A percentile compares a stretch with the other conserved stretches of the same genome.
phyloP scores from a whole-genome alignment of 2,797 vertebrate species.

The Acanthiza pusilla region DNA sequence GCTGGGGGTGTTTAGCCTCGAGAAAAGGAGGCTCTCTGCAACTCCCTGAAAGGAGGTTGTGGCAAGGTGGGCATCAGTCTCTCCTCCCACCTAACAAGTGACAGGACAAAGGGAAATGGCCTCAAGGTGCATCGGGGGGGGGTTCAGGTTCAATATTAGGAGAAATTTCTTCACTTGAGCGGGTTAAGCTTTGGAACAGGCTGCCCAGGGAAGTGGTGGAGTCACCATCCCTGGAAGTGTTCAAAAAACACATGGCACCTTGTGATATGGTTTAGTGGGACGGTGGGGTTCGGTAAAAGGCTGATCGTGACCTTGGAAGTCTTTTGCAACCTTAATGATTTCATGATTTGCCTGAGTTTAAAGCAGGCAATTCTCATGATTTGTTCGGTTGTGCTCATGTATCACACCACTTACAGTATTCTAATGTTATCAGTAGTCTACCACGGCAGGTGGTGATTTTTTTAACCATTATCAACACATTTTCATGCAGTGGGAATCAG shows the following conservation, averaged over 20 bases:
- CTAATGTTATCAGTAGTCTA: neutral
- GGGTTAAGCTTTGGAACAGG: neutral
- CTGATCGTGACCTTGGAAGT: neutral
- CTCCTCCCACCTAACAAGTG: neutral
- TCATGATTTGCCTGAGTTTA: neutral
- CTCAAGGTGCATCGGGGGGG: neutral
- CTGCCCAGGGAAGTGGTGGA: neutral
- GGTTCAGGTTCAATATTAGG: neutral
- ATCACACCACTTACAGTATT: neutral
- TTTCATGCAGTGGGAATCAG: neutral
- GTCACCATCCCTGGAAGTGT: neutral
- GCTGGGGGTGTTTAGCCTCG: fast-evolving
- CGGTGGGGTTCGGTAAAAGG: neutral
- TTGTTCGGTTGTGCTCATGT: neutral
- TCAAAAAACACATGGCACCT: neutral
- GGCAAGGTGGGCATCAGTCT: neutral
- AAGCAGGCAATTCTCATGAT: neutral
- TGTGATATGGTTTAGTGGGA: neutral
- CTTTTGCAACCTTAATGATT: neutral
- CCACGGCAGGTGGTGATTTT: neutral
- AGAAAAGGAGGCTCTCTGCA: neutral
- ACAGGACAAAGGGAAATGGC: neutral
- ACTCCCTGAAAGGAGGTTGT: neutral
- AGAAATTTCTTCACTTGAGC: neutral
- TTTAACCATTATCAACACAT: neutral